A percentile compares a stretch with the other conserved stretches of the same genome.
These are phyloP conservation scores for Marcusenius ussheri DNA, from an alignment of 2,113 vertebrate species.

Conservation along the genomic window DNA sequence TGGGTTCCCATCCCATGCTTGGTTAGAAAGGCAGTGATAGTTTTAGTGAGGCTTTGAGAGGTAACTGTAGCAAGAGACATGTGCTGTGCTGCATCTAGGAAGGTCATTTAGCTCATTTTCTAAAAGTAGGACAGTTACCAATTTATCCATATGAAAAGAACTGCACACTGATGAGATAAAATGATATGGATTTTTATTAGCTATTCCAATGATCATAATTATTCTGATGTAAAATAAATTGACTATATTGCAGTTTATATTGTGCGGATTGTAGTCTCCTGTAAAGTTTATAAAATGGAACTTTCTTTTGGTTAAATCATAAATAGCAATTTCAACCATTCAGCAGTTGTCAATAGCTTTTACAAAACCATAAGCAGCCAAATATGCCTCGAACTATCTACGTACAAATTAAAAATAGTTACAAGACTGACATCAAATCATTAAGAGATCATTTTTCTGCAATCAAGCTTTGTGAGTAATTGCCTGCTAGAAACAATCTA, in stretches of 20 bases:
- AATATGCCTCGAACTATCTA: not conserved
- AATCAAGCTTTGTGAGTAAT: not conserved
- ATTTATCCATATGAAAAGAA: not conserved
- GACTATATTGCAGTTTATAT: not conserved
- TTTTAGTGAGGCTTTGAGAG: not conserved
- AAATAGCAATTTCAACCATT: not conserved
- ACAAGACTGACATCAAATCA: not conserved
- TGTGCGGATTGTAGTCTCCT: not conserved
- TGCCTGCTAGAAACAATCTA: not conserved
- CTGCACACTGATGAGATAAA: not conserved
- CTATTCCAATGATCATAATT: not conserved
- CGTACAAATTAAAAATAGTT: conserved; percentile 5
- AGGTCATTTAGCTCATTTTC: not conserved
- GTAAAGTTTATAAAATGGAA: not conserved
- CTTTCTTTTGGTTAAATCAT: not conserved
- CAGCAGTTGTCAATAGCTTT: not conserved
- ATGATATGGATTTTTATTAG: not conserved
- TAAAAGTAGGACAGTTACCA: not conserved
- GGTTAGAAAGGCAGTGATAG: not conserved
- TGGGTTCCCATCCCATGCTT: not conserved
- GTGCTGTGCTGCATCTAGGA: not conserved
- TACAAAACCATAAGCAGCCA: not conserved
- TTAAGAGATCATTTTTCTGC: conserved; percentile 10
- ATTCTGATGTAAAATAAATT: not conserved
- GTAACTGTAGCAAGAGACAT: not conserved